phyloP scores from a whole-genome alignment of 1,140 invertebrate genomes.

The Drusus annulatus region DNA sequence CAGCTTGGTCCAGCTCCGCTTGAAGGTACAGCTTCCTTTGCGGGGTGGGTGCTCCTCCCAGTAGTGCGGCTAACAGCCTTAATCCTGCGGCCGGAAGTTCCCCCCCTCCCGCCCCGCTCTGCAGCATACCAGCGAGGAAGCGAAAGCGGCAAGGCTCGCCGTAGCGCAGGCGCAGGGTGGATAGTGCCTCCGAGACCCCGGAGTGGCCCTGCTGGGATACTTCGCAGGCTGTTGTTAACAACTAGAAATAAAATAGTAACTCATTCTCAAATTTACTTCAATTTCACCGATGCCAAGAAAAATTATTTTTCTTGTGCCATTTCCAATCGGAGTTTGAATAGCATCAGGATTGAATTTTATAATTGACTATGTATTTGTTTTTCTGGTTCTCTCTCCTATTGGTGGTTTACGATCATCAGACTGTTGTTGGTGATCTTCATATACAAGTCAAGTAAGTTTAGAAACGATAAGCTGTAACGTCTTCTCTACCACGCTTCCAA shows the following conservation, averaged over 20 bases:
- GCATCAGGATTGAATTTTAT: too few species aligned
- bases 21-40: slow-evolving; percentile 91
- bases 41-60: slow-evolving; percentile 80
- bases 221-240: slow-evolving; percentile 84
- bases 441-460: too few species aligned
- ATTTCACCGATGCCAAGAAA: too few species aligned
- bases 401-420: too few species aligned
- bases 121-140: slow-evolving; percentile 90
- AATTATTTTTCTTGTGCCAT: too few species aligned
- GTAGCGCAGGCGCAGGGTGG: slow-evolving; percentile 88
- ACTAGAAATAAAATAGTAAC: slow-evolving; percentile 71
- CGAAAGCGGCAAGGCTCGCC: slow-evolving; percentile 94
- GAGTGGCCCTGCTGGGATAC: slow-evolving; percentile 80
- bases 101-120: slow-evolving; percentile 75
- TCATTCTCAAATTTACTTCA: too few species aligned
- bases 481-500: too few species aligned
- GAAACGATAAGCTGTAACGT: too few species aligned
- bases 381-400: too few species aligned
- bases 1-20: slow-evolving; percentile 89
- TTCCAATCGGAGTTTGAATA: too few species aligned
- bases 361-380: too few species aligned
- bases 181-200: slow-evolving; percentile 91
- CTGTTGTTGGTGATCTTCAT: too few species aligned
- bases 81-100: slow-evolving; percentile 88
- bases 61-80: slow-evolving; percentile 87